Conservation (phyloP, 2,888 invertebrate species). For the Monoplex corrugatus region DNA sequence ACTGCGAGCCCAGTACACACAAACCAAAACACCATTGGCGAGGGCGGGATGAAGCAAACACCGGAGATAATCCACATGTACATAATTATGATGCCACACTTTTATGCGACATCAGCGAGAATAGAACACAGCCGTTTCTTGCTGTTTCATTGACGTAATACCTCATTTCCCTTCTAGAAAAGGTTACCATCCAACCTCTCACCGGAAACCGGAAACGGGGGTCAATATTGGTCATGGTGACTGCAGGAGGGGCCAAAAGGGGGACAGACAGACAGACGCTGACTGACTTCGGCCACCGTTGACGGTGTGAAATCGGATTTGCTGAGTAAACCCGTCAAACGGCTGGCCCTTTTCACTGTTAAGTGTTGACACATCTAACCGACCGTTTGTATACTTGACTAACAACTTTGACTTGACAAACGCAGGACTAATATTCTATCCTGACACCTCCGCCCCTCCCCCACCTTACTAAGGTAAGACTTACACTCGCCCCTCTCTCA, state of each 20-base stretch:
- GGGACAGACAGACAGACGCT: neutral
- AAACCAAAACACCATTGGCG: too few species aligned
- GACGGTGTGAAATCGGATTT: neutral
- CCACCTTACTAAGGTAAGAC: too few species aligned
- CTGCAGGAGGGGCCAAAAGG: neutral
- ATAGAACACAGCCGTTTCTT: neutral
- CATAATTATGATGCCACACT: neutral
- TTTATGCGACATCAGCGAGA: neutral
- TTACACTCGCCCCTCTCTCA: too few species aligned
- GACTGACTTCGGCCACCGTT: neutral
- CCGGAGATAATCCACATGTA: too few species aligned
- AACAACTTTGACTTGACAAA: neutral
- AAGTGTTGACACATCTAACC: neutral
- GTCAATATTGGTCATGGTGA: slow-evolving; percentile 21
- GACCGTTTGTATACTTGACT: neutral
- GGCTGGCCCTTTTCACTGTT: neutral
- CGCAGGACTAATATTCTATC: too few species aligned
- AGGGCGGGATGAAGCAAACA: too few species aligned
- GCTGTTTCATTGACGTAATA: neutral
- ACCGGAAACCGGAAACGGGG: slow-evolving; percentile 38
- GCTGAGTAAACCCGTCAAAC: neutral
- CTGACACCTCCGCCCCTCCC: too few species aligned
- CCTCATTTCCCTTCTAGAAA: neutral
- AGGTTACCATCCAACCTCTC: neutral
- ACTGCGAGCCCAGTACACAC: too few species aligned